Base-by-base conservation (phyloP, 2,797 vertebrate species). In the Uromys caudimaculatus region DNA sequence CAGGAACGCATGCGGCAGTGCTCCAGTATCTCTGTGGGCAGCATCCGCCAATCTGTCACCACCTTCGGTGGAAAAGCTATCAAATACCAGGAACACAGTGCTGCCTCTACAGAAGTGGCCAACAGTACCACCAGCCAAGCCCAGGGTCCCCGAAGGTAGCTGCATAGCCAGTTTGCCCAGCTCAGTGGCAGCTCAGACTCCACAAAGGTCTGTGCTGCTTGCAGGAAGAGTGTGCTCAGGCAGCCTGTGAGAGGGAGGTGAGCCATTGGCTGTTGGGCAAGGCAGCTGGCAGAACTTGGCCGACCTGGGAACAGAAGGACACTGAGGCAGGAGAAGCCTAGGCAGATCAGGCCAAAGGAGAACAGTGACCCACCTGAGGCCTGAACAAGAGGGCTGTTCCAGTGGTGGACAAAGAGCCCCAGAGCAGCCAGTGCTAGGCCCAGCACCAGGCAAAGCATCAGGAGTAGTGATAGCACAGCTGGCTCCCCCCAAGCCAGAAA, bases 261-360 rank as follows among this genome's bases (percentile, higher is more conserved):
- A 0, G 9, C 86, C 35, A 96, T 8, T 0, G 99, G 98, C 95
- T 99, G 98, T 98, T 99, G 99, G 27, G 98, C 76, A 6, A 32
- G 76, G 82, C 99, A 99, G 35, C 98, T 93, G 12, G 58, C 0
- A 0, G 98, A 44, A 0, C 95, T 92, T 1, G 99, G 99, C 95
- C 93, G 94, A 11, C 99, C 99, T 0, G 99, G 96, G 58, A 99
- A 99, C 76, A 99, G 98, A 32, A 99, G 92, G 78, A 98, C 97
- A 38, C 99, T 98, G 71, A 99, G 95, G 84, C 98, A 99, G 91
- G 98, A 97, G 91, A 98, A 98, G 60, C 82, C 89, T 91, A 99
- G 98, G 11, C 98, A 90, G 0, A 98, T 56, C 95, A 99, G 96
- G 77, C 98, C 97, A 0, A 99, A 89, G 90, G 98, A 98, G 96